phyloP scores from a whole-genome alignment of 2,888 invertebrate species.

The Ochropleura leucogaster region DNA sequence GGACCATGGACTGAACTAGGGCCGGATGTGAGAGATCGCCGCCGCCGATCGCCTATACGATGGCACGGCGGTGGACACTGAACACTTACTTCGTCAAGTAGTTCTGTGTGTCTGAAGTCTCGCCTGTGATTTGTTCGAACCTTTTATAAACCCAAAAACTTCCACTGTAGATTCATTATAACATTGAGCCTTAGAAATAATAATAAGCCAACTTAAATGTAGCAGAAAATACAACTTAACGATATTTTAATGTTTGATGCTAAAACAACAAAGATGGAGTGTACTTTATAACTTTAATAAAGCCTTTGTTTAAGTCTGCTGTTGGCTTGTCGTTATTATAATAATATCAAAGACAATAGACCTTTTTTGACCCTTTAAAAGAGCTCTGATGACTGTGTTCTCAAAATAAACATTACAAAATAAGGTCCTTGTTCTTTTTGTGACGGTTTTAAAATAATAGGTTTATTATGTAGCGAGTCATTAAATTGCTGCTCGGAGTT shows the following conservation, averaged over 20 bases:
- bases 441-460: neutral
- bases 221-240: constrained; percentile 15
- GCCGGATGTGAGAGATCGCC: too few species aligned
- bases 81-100: neutral
- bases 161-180: neutral
- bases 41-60: too few species aligned
- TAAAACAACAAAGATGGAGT: constrained; percentile 8
- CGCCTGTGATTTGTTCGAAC: neutral
- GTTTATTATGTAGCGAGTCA: neutral
- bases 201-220: neutral
- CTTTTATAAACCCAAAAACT: neutral
- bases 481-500: neutral
- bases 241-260: constrained; percentile 11
- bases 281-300: constrained; percentile 3
- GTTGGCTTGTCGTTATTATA: constrained; percentile 7
- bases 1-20: too few species aligned
- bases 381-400: neutral
- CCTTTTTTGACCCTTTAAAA: neutral
- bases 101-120: neutral
- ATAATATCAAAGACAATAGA: neutral
- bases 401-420: neutral
- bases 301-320: neutral
- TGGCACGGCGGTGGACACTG: too few species aligned
- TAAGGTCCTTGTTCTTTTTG: neutral
- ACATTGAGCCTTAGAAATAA: neutral